phyloP scores from a whole-genome alignment of 2,797 vertebrate genomes.

The Neosilurus hyrtlii region DNA sequence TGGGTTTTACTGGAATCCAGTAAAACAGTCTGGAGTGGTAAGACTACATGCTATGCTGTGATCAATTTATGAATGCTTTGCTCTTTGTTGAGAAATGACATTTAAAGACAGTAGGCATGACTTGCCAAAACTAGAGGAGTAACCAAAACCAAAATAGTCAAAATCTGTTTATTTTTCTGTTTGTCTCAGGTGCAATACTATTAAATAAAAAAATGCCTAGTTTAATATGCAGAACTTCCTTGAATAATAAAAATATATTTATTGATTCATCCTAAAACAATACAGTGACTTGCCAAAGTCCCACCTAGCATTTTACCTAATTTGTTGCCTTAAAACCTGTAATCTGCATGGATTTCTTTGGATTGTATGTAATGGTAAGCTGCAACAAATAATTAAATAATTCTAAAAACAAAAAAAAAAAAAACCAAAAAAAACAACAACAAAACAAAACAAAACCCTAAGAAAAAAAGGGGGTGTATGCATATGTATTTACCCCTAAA shows the following conservation, averaged over 20 bases:
- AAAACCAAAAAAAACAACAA: too few species aligned
- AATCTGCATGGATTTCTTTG: too few species aligned
- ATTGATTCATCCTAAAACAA: not conserved
- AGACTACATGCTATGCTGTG: not conserved
- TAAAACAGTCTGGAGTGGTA: not conserved
- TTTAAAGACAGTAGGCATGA: not conserved
- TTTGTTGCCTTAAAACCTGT: too few species aligned
- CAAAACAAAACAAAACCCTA: too few species aligned
- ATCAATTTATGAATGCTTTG: conserved; percentile 10
- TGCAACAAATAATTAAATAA: too few species aligned
- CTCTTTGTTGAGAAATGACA: not conserved
- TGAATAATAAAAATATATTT: not conserved
- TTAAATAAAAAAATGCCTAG: not conserved
- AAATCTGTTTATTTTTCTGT: not conserved
- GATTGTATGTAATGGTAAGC: too few species aligned
- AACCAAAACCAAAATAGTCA: not conserved
- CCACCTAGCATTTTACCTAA: too few species aligned
- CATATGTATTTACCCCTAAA: too few species aligned
- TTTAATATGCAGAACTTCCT: not conserved
- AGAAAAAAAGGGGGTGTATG: too few species aligned
- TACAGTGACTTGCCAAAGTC: too few species aligned
- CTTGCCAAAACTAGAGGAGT: not conserved
- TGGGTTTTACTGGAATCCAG: not conserved
- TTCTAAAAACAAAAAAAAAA: too few species aligned
- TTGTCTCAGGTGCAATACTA: not conserved